A percentile compares a stretch with the other conserved stretches of the same genome.
phyloP scores from a whole-genome alignment of 1,140 invertebrate species.

The Cephus cinctus region DNA sequence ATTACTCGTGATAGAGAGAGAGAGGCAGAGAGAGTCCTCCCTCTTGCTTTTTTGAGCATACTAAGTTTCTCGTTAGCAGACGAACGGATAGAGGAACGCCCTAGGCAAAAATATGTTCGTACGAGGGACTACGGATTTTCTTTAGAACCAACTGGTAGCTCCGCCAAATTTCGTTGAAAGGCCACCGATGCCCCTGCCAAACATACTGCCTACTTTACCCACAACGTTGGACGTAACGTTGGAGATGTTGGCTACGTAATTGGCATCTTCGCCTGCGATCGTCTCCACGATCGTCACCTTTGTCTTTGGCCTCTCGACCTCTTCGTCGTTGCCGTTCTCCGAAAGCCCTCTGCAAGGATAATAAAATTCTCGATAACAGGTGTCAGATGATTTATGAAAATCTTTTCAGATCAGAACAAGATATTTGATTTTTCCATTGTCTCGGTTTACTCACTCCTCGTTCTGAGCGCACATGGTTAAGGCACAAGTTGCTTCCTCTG shows the following conservation, averaged over 20 bases:
- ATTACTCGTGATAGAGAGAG: too few species aligned
- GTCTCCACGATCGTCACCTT: slow-evolving; percentile 66
- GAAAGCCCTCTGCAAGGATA: slow-evolving; percentile 42
- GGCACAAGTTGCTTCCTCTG: slow-evolving; percentile 94
- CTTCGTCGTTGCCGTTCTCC: slow-evolving; percentile 67
- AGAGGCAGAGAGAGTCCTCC: too few species aligned
- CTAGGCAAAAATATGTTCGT: slow-evolving; percentile 29
- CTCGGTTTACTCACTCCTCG: slow-evolving; percentile 57
- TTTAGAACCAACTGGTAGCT: slow-evolving; percentile 69
- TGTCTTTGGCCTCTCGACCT: slow-evolving; percentile 61
- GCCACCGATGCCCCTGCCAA: slow-evolving; percentile 80
- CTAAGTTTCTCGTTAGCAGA: too few species aligned
- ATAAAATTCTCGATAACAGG: too few species aligned
- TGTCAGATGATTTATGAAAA: background rate
- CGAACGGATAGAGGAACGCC: slow-evolving; percentile 39
- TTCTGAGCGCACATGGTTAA: slow-evolving; percentile 77
- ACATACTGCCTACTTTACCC: slow-evolving; percentile 76
- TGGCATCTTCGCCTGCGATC: slow-evolving; percentile 63
- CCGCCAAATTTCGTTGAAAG: slow-evolving; percentile 77
- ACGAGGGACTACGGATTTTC: slow-evolving; percentile 4
- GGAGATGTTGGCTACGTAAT: slow-evolving; percentile 66
- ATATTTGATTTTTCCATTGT: too few species aligned
- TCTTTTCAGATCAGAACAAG: background rate
- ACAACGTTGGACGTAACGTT: slow-evolving; percentile 75
- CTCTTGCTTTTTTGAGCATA: too few species aligned